Percentiles rank a stretch among this genome's conserved stretches.
Conservation (phyloP, 2,797 vertebrate genomes). For the Galago senegalensis region DNA sequence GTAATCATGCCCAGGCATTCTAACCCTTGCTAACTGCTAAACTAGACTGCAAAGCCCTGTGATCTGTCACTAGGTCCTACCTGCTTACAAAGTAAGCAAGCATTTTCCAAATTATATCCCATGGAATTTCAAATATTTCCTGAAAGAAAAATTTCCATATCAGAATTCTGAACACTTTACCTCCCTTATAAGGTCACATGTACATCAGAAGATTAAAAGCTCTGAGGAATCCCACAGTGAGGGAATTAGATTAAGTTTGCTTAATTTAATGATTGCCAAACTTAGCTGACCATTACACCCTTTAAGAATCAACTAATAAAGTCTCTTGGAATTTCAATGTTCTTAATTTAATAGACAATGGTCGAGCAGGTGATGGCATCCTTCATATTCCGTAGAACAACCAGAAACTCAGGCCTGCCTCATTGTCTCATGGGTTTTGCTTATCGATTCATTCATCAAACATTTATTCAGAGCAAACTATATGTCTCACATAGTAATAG, state of each 20-base stretch:
- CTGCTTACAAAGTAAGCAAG: not conserved
- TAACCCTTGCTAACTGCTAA: not conserved
- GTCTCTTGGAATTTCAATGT: not conserved
- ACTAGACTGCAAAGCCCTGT: not conserved
- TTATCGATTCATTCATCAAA: conserved; percentile 13
- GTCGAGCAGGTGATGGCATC: not conserved
- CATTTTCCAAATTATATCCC: not conserved
- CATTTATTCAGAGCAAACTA: conserved; percentile 26
- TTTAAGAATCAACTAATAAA: conserved; percentile 25
- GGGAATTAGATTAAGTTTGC: not conserved
- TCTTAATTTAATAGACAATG: not conserved
- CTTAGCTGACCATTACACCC: not conserved
- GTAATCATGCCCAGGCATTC: not conserved
- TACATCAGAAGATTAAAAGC: not conserved
- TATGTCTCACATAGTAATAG: not conserved
- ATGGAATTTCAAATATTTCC: not conserved
- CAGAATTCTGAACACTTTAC: not conserved
- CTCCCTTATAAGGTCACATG: not conserved
- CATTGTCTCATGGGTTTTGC: not conserved
- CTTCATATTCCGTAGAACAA: not conserved
- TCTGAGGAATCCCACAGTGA: not conserved
- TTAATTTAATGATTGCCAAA: conserved; percentile 10
- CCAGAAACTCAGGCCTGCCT: not conserved
- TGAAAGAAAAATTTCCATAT: not conserved
- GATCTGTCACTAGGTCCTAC: not conserved